These are phyloP conservation scores for Hypercompe scribonia DNA, from an alignment of 2,888 invertebrate species.

Conservation along the genomic window DNA sequence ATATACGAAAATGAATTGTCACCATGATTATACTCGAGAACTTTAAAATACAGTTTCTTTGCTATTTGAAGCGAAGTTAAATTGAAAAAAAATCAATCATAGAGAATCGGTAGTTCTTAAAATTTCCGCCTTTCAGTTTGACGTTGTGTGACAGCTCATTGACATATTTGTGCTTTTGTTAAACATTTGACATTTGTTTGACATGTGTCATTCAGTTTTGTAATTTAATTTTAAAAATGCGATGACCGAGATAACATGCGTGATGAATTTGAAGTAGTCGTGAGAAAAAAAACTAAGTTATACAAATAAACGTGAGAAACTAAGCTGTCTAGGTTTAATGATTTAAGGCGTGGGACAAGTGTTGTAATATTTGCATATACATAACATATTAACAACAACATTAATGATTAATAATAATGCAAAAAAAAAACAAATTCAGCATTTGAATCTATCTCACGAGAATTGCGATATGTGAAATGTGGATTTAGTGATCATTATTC, in stretches of 20 bases:
- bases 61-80: no score
- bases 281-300: conserved; percentile 2
- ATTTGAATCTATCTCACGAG: no score
- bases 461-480: no score
- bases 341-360: background rate
- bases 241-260: background rate
- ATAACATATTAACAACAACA: background rate
- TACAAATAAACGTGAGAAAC: conserved; percentile 11
- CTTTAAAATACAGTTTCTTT: no score
- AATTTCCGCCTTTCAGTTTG: background rate
- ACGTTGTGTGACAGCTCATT: background rate
- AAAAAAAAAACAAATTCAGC: no score
- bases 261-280: conserved; percentile 2
- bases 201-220: background rate
- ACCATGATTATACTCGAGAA: no score
- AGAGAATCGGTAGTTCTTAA: no score
- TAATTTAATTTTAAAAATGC: background rate
- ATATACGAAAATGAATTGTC: no score
- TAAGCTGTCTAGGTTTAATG: background rate
- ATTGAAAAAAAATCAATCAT: no score
- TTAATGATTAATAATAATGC: background rate
- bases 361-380: background rate
- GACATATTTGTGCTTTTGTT: background rate
- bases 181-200: background rate
- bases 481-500: no score